Evolutionary conservation across 2,888 invertebrate species (phyloP).

Genomic region (Agrypnus murinus): DNA sequence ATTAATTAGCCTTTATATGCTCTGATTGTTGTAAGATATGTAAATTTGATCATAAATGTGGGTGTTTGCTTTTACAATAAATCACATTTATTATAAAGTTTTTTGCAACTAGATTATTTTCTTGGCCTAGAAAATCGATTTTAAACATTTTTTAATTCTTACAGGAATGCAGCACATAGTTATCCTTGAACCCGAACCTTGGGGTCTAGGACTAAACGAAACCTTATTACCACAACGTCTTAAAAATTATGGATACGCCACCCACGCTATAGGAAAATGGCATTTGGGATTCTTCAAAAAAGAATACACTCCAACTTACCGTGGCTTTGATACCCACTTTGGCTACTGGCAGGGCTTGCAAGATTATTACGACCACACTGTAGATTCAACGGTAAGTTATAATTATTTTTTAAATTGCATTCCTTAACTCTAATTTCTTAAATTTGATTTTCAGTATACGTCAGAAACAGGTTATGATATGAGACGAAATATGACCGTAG

Average conservation of each 20-base stretch:
- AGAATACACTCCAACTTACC: constrained; percentile 81
- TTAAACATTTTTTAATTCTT: constrained; percentile 1
- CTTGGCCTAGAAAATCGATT: constrained; percentile 6
- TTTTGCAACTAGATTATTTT: neutral
- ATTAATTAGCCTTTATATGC: constrained; percentile 13
- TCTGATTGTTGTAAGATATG: constrained; percentile 17
- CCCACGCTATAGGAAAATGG: constrained; percentile 90
- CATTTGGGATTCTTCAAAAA: constrained; percentile 86
- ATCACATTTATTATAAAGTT: constrained; percentile 1
- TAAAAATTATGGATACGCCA: constrained; percentile 79
- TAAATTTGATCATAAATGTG: constrained; percentile 5
- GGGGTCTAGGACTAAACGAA: constrained; percentile 79
- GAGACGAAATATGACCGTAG: constrained; percentile 75
- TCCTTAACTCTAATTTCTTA: neutral
- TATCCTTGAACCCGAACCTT: constrained; percentile 81
- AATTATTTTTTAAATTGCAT: neutral
- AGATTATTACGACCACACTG: constrained; percentile 84
- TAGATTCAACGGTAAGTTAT: constrained; percentile 70
- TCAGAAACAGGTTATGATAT: constrained; percentile 76
- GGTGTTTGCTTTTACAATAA: constrained; percentile 1
- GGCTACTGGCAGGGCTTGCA: constrained; percentile 90
- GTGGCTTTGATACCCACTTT: constrained; percentile 88
- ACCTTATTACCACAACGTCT: constrained; percentile 78
- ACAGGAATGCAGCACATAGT: constrained; percentile 83
- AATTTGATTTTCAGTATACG: constrained; percentile 63